phyloP scores from a whole-genome alignment of 1,140 invertebrate species.

The Bombus huntii region DNA sequence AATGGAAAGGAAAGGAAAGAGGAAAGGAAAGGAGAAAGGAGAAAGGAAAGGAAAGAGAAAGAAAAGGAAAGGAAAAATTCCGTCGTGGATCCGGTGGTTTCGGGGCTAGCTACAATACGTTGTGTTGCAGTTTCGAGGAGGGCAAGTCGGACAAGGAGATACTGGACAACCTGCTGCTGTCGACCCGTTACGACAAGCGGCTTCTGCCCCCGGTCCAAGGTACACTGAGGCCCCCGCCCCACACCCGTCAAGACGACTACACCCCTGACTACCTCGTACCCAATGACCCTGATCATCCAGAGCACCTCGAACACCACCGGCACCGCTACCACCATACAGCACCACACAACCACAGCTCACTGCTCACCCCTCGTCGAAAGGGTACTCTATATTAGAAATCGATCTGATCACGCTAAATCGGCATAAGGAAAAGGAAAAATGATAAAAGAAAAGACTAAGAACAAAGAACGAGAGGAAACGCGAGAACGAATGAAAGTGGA shows the following conservation, averaged over 20 bases:
- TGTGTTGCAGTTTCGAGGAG: slow-evolving; percentile 89
- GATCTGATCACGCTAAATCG: slow-evolving; percentile 39
- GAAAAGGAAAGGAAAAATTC: slow-evolving; percentile 1
- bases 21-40: neutral
- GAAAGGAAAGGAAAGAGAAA: neutral
- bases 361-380: slow-evolving; percentile 80
- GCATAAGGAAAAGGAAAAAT: slow-evolving; percentile 19
- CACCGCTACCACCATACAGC: slow-evolving; percentile 78
- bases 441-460: neutral
- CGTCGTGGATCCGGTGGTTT: slow-evolving; percentile 23
- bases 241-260: slow-evolving; percentile 80
- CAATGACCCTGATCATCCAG: slow-evolving; percentile 78
- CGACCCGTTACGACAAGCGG: slow-evolving; percentile 93
- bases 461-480: neutral
- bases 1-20: neutral
- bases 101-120: slow-evolving; percentile 58
- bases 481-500: neutral
- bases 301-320: slow-evolving; percentile 80
- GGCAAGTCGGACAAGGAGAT: slow-evolving; percentile 95
- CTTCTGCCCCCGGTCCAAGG: slow-evolving; percentile 92
- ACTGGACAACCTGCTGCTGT: slow-evolving; percentile 90
- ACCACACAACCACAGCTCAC: slow-evolving; percentile 82
- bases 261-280: slow-evolving; percentile 74
- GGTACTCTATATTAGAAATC: slow-evolving; percentile 72
- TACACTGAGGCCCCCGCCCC: slow-evolving; percentile 83